A percentile compares a stretch with the other conserved stretches of the same genome.
phyloP scores from a whole-genome alignment of 92 coral and sea anemone genomes.

The Epizoanthus stellaris region DNA sequence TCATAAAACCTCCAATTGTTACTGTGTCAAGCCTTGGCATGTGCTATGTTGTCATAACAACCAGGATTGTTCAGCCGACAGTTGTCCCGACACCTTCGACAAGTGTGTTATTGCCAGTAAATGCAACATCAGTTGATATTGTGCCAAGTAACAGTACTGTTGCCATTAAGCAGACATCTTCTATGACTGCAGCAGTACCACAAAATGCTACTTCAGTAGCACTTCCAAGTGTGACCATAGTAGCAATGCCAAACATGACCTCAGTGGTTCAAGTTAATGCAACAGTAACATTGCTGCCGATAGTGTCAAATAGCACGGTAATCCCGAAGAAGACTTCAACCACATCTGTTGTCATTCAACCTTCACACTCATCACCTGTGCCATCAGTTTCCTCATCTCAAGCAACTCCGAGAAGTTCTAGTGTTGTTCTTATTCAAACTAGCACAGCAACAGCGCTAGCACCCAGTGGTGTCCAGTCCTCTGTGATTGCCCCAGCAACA shows the following conservation, averaged over 20 bases:
- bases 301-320: not conserved
- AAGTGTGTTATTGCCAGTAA: not conserved
- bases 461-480: conserved; percentile 7
- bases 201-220: not conserved
- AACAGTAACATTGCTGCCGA: not conserved
- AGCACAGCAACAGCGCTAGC: conserved; percentile 1
- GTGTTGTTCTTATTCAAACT: conserved; percentile 2
- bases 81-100: conserved; percentile 50
- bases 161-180: not conserved
- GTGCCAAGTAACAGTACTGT: conserved; percentile 11
- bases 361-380: not conserved
- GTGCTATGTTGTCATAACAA: conserved; percentile 80
- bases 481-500: conserved; percentile 33
- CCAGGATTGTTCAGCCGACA: conserved; percentile 63
- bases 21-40: conserved; percentile 89
- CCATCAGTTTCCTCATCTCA: conserved; percentile 19
- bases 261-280: conserved; percentile 25
- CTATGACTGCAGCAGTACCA: not conserved
- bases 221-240: no score
- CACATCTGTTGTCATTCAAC: not conserved
- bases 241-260: conserved; percentile 1
- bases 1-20: conserved; percentile 46
- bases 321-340: not conserved
- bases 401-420: conserved; percentile 3
- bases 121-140: not conserved